Evolutionary conservation across 2,888 invertebrate species (phyloP), one percentile per base, ranked within the genome.

Genomic region (Isotomurus palustris): DNA sequence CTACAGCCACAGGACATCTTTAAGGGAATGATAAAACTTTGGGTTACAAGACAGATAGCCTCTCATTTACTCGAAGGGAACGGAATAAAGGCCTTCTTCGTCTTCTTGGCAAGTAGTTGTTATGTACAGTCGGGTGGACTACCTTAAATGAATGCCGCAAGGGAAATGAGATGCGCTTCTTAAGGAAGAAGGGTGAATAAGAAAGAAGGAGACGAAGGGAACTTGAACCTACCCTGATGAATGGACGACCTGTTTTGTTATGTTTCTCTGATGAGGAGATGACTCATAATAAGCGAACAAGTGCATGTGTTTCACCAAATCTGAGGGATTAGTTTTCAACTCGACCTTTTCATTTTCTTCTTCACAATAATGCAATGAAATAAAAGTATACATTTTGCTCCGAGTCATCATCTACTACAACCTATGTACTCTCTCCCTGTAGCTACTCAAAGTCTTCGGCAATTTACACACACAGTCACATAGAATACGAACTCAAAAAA

Each of bases 61-160:
- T 32, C 14, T 10, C 32, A 32, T 32, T 32, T 10, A 10, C 8
- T 32, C 14, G 8, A 32, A 32, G 32, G 32, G 8, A 32, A 10
- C 8, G 14, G 8, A 32, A 32, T 32, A 32, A 32, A 32, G 14
- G 32, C 8, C 14, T 14, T 32, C 32, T 8, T 32, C 14, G 14
- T 8, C 32, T 32, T 32, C 32, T 32, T 32, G 8, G 32, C 14
- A 32, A 32, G 32, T 32, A 14, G n/a, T n/a, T n/a, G n/a, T n/a
- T n/a, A n/a, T n/a, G n/a, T n/a, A n/a, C n/a, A n/a, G 21, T 43
- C n/a, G 43, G 21, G 12, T n/a, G 8, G 4, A 32, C 32, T 10
- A 22, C 17, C 43, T 22, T 50, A 38, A 50, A 40, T 50, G 38
- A 50, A 50, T 38, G 40, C 35, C 50, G 29, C 49, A 49, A 50